Evolutionary conservation across 2,797 vertebrate species (phyloP), one percentile per base, ranked within the genome.

Genomic region (Peromyscus eremicus): DNA sequence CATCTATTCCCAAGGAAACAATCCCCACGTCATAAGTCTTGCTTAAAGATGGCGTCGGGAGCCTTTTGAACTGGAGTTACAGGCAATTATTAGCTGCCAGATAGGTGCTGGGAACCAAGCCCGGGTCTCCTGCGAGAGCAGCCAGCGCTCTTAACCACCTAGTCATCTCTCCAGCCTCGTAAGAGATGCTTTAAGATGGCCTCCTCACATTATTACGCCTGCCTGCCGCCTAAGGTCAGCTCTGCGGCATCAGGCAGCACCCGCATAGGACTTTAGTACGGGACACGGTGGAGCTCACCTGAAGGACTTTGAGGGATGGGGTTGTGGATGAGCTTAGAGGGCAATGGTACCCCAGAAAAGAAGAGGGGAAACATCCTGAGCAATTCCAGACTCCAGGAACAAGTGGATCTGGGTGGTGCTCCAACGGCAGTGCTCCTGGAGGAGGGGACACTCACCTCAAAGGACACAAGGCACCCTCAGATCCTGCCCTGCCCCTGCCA

Each of bases 391-490:
- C 57, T 88, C 27, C 57, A 66, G 82, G 14, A 27, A 96, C 37
- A 49, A 49, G 49, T 49, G 49, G 49, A 57, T 89, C 83, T 76
- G 75, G 90, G 84, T 66, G 60, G 64, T 71, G 79, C 46, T 73
- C 94, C 95, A 85, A 68, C 37, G 84, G 89, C 88, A 93, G 66
- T 64, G 37, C 80, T 90, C 80, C 55, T 16, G 89, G 80, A 88
- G 16, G 43, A 52, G n/a, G n/a, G n/a, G 84, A 96, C 23, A 43
- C 49, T 86, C 57, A 57, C 17, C 84, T 27, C 21, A 17, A 82
- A 94, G 55, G 73, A 90, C 77, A 95, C 83, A 90, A 62, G 23
- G 60, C 60, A 94, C 70, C n/a, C n/a, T n/a, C 84, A 73, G 32
- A 70, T 62, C 49, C 94, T 8, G 25, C 29, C 75, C 57, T 21